phyloP scores from a whole-genome alignment of 2,888 invertebrate species.

The Agrochola lychnidis region DNA sequence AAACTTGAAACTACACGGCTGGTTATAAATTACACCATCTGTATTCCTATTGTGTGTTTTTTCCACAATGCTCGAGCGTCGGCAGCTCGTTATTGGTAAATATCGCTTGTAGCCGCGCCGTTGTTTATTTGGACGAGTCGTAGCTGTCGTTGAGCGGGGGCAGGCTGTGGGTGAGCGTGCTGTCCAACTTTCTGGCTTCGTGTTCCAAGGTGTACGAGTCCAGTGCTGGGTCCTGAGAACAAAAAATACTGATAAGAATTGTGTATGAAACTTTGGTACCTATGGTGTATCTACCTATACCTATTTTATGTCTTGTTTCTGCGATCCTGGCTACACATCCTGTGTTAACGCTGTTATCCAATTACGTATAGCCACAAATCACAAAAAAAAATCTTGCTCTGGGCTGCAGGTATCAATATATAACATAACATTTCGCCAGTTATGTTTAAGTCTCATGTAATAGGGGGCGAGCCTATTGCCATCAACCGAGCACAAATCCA shows the following conservation, averaged over 20 bases:
- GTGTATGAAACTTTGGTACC: not conserved
- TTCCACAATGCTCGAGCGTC: slow-evolving; percentile 49
- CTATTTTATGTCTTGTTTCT: not conserved
- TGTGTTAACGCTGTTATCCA: not conserved
- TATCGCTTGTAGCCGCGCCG: slow-evolving; percentile 48
- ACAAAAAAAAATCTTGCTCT: too few relatives aligned
- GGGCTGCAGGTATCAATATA: too few relatives aligned
- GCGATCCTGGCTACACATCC: not conserved
- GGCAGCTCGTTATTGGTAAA: slow-evolving; percentile 59
- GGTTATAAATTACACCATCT: slow-evolving; percentile 67
- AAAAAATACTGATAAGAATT: slow-evolving; percentile 11
- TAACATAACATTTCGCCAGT: too few relatives aligned
- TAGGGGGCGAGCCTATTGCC: too few relatives aligned
- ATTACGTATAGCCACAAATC: not conserved
- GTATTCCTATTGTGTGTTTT: slow-evolving; percentile 64
- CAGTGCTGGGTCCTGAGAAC: slow-evolving; percentile 94
- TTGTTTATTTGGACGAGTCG: slow-evolving; percentile 85
- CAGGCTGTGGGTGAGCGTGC: slow-evolving; percentile 91
- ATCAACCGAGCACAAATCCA: too few relatives aligned
- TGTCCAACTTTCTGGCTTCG: slow-evolving; percentile 95
- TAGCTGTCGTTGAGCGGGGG: slow-evolving; percentile 90
- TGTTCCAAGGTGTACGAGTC: slow-evolving; percentile 97
- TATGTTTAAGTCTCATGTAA: too few relatives aligned
- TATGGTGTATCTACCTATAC: too few relatives aligned
- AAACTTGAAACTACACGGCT: slow-evolving; percentile 58